Evolutionary conservation across 2,797 vertebrate species (phyloP), one percentile per base, ranked within the genome.

Genomic region (Paratrypauchen microcephalus): DNA sequence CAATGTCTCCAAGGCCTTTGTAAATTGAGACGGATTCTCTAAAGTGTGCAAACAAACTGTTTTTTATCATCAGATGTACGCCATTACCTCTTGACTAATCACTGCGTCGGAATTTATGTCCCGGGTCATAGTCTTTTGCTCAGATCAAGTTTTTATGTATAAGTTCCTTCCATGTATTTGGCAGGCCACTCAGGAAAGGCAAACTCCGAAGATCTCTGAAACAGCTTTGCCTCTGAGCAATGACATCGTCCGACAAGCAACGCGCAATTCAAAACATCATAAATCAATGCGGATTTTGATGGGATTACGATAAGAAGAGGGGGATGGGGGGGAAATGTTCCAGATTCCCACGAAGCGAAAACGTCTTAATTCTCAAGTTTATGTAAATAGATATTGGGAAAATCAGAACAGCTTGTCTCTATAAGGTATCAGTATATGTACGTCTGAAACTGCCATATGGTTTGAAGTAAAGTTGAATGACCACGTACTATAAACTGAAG

Each of bases 381-480:
- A 86, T 83, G 77, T 75, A 87, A 91, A 87, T 75, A 86, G 85
- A 88, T 81, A 86, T 55, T 7, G 39, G 68, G 72, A 76, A 79
- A 83, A 89, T 85, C 80, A 83, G 75, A 71, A 79, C 72, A 76
- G 67, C 80, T 70, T 16, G 58, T 79, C 80, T 78, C 66, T 82
- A 69, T 77, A 77, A 81, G 72, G 77, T 76, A 79, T 74, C 60
- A 58, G 83, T 85, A 9, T 80, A 83, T 81, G 81, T 77, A 71
- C 59, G 73, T 48, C 39, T 23, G 3, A 45, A 73, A 76, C 54
- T 57, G 15, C 81, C 87, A 87, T 67, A 71, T 86, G 87, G 79
- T 89, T 78, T 69, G 18, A 47, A 77, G 81, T 45, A 45, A 71
- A 15, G 62, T 73, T 61, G 79, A 79, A 71, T 61, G 75, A 82